These are phyloP conservation scores for Erinaceus europaeus DNA, from an alignment of 2,113 vertebrate genomes.

Conservation along the genomic window DNA sequence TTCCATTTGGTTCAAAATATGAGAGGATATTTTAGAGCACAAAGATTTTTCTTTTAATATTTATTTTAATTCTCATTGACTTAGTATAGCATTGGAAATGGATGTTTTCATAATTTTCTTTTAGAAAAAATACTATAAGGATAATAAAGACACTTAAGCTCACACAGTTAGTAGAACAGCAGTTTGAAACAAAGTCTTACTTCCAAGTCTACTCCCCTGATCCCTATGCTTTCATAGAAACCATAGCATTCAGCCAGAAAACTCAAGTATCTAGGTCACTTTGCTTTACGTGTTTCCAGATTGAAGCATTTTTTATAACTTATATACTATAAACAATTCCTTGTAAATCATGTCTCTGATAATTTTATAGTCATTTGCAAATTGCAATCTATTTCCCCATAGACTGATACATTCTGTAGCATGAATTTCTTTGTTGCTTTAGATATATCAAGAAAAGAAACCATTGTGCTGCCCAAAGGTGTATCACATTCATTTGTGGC, in stretches of 20 bases:
- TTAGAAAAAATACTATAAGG: no score
- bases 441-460: not conserved
- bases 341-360: not conserved
- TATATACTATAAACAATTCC: not conserved
- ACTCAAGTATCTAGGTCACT: not conserved
- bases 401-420: not conserved
- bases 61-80: not conserved
- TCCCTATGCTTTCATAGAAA: not conserved
- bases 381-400: not conserved
- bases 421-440: not conserved
- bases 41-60: not conserved
- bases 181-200: not conserved
- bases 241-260: not conserved
- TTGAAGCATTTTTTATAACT: not conserved
- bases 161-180: no score
- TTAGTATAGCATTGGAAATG: not conserved
- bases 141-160: no score
- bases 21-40: not conserved
- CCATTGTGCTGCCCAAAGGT: not conserved
- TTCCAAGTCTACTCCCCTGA: not conserved
- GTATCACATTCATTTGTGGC: not conserved
- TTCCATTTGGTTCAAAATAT: conserved; percentile 1
- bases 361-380: not conserved
- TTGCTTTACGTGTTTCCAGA: not conserved
- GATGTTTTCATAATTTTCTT: not conserved